These are phyloP conservation scores for Uria lomvia DNA, from an alignment of 2,113 vertebrate species.

Conservation along the genomic window DNA sequence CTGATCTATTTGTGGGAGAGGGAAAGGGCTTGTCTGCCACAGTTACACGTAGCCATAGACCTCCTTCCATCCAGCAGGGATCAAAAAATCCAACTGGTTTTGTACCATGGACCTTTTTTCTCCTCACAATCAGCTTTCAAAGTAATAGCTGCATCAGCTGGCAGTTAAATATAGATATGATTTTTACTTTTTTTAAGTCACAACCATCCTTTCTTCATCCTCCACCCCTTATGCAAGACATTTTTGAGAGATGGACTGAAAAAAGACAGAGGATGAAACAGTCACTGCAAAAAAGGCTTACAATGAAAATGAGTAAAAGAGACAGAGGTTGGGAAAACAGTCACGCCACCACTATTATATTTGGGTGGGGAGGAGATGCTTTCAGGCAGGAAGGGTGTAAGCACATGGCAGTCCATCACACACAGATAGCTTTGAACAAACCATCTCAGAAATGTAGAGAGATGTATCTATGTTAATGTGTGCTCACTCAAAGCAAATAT, in stretches of 20 bases:
- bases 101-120: neutral
- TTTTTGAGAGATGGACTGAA: neutral
- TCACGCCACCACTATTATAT: neutral
- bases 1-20: neutral
- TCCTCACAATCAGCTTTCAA: neutral
- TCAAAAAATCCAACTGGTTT: neutral
- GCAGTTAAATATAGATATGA: neutral
- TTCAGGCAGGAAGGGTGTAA: constrained; percentile 9
- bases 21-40: neutral
- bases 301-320: constrained; percentile 4
- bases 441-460: neutral
- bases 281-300: neutral
- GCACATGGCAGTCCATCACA: neutral
- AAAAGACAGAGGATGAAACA: neutral
- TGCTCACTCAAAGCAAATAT: neutral
- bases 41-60: neutral
- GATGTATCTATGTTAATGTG: neutral
- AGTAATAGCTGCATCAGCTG: neutral
- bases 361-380: neutral
- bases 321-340: neutral
- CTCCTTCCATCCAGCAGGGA: neutral
- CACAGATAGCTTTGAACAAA: neutral
- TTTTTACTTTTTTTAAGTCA: neutral
- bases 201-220: neutral
- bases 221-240: neutral